Base-by-base conservation (phyloP, 2,113 vertebrate species). In the Strix uralensis region DNA sequence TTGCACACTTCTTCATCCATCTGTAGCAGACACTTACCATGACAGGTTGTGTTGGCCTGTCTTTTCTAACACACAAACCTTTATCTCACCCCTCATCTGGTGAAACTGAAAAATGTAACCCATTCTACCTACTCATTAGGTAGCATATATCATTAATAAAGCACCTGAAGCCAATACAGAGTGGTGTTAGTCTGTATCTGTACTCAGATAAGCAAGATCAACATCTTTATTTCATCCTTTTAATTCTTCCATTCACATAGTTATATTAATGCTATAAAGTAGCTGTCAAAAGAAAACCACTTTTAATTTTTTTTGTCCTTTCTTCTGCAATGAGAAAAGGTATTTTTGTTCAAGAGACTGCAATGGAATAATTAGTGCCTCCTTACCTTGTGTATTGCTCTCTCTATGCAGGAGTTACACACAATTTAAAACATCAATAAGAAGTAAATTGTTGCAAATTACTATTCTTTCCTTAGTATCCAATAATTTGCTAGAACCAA, bases 341-440 rank as follows among this genome's bases (percentile, higher is more conserved):
- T 67, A 90, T 95, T 96, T 92, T 95, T 93, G 23, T 65, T 91
- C 85, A 88, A 83, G 52, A 92, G 73, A 29, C 40, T 96, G 71
- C 83, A 94, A 82, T 94, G 89, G 92, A 94, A 95, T 95, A 96
- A 97, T 97, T 96, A 94, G 86, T 91, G 73, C 51, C 82, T 92
- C 73, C 70, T 97, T 97, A 75, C 92, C 71, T 97, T 96, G 91
- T 77, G 72, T 95, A 92, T 91, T 95, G 40, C 79, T 87, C 58
- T 85, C 88, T 87, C 90, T 94, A 66, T 87, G 74, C 87, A 75
- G 92, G 85, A 92, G 86, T 83, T 94, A n/a, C 65, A 92, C 73
- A 88, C 92, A 96, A 97, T 97, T 97, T 96, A 96, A 96, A 97
- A 96, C 94, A 96, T 97, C 96, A 96, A 96, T 97, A 95, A 95